Percentiles rank a stretch among this genome's conserved stretches.
These are phyloP conservation scores for Fregetta grallaria DNA, from an alignment of 2,113 vertebrate species.

Conservation along the genomic window DNA sequence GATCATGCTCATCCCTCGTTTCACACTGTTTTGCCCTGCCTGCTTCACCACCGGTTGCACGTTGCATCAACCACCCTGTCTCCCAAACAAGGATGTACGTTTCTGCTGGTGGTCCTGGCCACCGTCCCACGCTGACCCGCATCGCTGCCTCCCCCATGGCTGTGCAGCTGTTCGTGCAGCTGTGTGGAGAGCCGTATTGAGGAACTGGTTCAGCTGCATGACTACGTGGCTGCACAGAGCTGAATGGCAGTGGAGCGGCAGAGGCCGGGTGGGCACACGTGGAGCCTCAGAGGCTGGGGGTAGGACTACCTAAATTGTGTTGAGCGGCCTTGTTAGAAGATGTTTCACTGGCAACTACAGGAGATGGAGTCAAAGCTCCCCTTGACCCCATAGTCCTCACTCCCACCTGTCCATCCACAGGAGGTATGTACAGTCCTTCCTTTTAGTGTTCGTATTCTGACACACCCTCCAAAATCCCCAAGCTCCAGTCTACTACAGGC, in stretches of 20 bases:
- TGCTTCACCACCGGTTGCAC: not conserved
- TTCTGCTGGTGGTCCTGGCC: not conserved
- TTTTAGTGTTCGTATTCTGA: not conserved
- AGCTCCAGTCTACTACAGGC: not conserved
- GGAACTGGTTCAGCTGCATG: not conserved
- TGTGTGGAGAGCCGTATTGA: not conserved
- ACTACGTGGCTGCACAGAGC: rapidly evolving
- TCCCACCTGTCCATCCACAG: not conserved
- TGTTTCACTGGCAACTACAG: rapidly evolving
- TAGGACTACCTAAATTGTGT: rapidly evolving
- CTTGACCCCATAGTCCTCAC: not conserved
- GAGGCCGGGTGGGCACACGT: rapidly evolving
- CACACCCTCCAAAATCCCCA: not conserved
- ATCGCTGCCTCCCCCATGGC: not conserved
- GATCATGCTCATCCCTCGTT: not conserved
- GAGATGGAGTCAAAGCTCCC: not conserved
- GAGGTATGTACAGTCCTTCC: not conserved
- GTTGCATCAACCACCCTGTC: not conserved
- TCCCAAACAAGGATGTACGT: not conserved
- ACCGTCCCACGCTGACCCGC: not conserved
- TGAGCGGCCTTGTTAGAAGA: rapidly evolving
- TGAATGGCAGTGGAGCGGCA: rapidly evolving
- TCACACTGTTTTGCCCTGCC: not conserved
- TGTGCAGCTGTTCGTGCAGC: not conserved
- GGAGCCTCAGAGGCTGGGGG: rapidly evolving